A percentile compares a stretch with the other conserved stretches of the same genome.
Conservation (phyloP, 2,113 vertebrate genomes). For the Anser cygnoides region DNA sequence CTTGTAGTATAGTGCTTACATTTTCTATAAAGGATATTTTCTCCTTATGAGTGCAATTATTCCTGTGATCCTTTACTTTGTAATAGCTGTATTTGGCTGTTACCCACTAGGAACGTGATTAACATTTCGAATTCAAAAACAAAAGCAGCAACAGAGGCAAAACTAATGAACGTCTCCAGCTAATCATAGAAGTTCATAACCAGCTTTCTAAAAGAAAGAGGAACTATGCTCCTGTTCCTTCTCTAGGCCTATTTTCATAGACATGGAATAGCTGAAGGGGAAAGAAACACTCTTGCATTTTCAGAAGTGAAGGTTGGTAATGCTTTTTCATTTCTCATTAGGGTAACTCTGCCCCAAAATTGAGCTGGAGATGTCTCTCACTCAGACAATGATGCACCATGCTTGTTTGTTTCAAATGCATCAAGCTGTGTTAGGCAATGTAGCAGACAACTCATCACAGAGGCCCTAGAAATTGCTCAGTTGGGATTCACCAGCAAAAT, state of each 20-base stretch:
- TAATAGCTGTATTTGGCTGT: conserved; percentile 52
- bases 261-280: not conserved
- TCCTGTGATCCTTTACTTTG: conserved; percentile 16
- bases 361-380: not conserved
- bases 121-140: conserved; percentile 50
- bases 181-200: conserved; percentile 39
- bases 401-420: not conserved
- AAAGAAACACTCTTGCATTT: not conserved
- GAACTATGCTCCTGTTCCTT: not conserved
- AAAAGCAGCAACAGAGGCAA: conserved; percentile 34
- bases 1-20: not conserved
- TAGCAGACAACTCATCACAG: not conserved
- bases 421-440: not conserved
- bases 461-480: not conserved
- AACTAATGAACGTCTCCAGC: conserved; percentile 16
- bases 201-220: conserved; percentile 15
- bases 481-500: not conserved
- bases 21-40: not conserved
- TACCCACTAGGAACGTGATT: conserved; percentile 28
- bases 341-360: conserved; percentile 1
- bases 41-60: not conserved
- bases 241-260: conserved; percentile 40
- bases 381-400: not conserved
- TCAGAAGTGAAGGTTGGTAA: not conserved
- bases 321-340: not conserved